Evolutionary conservation across 2,797 vertebrate species (phyloP), one percentile per base, ranked within the genome.

Genomic region (Enteromius paludinosus): DNA sequence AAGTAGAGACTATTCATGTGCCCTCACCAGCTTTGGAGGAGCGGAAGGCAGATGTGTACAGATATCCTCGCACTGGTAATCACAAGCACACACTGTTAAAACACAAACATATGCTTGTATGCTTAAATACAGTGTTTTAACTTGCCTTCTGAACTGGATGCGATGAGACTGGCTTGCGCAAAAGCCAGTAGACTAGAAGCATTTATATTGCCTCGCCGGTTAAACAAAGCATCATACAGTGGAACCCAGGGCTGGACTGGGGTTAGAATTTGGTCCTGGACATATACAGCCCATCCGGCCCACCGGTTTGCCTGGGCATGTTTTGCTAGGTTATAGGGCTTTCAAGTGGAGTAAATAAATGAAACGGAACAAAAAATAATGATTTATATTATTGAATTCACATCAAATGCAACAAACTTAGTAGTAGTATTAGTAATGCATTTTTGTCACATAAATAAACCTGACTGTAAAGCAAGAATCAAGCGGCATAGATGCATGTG

Each of bases 1-100:
- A 99, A 17, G 98, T 99, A 84, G 98, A 99, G 93, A 94, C 99
- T 84, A 98, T 99, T 87, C 98, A 99, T 0, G 97, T 99, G 71
- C 97, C 98, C 8, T 98, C 98, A 14, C 98, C 98, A 0, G 97
- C 97, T 0, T 92, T 99, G 85, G 98, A 99, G 86, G 98, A 99
- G 85, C 94, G 98, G 70, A 99, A 99, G 93, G 97, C 97, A 0
- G 98, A 99, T 15, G 97, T 97, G 0, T 99, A 99, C 88, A 95
- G 98, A 89, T 99, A 99, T 90, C 98, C 98, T 56, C 95, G 98
- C 45, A 98, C 98, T 92, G 98, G 97, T 97, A 81, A 86, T 30
- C 64, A 75, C 45, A 25, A 30, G 25, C 62, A 25, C 35, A 35
- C 49, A 73, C 52, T 38, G 3, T 54, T 23, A 17, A 25, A 49